These are phyloP conservation scores for Pristionchus entomophagus DNA, from an alignment of 2,888 invertebrate genomes.

Conservation along the genomic window DNA sequence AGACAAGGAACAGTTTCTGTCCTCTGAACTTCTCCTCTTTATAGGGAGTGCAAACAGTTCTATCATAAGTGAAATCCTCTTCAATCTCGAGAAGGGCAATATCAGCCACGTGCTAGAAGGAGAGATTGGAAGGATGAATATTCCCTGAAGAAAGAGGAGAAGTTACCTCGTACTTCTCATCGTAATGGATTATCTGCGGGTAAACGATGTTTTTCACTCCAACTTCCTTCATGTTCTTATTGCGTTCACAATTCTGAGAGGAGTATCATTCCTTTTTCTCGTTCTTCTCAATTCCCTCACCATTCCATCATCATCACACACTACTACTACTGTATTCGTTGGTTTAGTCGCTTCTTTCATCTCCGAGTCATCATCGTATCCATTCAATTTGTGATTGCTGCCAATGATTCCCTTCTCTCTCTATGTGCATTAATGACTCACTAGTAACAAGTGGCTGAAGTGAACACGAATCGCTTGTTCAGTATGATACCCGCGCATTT, in stretches of 20 bases:
- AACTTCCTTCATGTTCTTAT: background rate
- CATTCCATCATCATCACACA: constrained; percentile 2
- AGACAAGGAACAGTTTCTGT: background rate
- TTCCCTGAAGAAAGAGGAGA: too few relatives aligned
- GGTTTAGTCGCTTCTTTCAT: background rate
- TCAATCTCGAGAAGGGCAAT: background rate
- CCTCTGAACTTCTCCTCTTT: background rate
- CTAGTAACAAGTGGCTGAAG: constrained; percentile 9
- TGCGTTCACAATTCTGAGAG: background rate
- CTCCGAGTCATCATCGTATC: background rate
- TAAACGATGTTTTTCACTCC: background rate
- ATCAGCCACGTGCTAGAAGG: background rate
- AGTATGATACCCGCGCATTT: constrained; percentile 1
- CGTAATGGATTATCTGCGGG: constrained; percentile 1
- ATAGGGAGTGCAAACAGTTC: background rate
- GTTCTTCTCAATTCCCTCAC: background rate
- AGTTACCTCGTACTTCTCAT: background rate
- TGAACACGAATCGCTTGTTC: constrained; percentile 15
- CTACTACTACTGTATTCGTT: background rate
- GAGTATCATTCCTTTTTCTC: background rate
- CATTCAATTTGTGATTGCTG: background rate
- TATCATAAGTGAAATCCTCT: background rate
- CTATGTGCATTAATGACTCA: background rate
- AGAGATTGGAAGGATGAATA: background rate
- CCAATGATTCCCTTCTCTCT: too few relatives aligned